Evolutionary conservation across 2,888 invertebrate species (phyloP), one percentile per base, ranked within the genome.

Genomic region (Lydus trimaculatus): DNA sequence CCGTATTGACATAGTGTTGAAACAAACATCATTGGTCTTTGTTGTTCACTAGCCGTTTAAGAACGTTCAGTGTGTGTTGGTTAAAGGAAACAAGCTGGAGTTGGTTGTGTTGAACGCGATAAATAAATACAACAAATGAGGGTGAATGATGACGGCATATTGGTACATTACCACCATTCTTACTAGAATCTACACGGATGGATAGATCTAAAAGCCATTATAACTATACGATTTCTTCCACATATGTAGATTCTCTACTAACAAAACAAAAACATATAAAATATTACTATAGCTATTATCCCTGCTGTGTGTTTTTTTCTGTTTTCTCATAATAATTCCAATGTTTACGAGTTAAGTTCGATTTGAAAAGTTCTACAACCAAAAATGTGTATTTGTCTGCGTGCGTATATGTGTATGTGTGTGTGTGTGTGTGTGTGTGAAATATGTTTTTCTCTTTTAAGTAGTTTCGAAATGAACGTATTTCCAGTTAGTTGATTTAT

Each of bases 11-110:
- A 66, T 43, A 66, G 36, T 56, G 63, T 56, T 61, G 64, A 66
- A 61, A 66, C 64, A 69, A 69, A 66, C 69, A 69, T 65, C 63
- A 65, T 60, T 63, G 60, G n/a, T 61, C 69, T 69, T 69, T 69
- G 69, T 69, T 63, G n/a, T 43, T 43, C 56, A 56, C 25, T 56
- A 28, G 56, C 13, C 56, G 25, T 56, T 28, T 56, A 56, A 17
- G 20, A 48, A 20, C 20, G 48, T 20, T 20, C 11, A 20, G 23
- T 9, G 13, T 52, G 23, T 0, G 52, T 52, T 13, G 23, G 52
- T 6, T 13, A n/a, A n/a, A 56, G 11, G 13, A n/a, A 28, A 28
- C 56, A 28, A 28, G 13, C 25, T 25, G 23, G 13, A 8, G 52
- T 20, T 48, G 20, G 20, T 1, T 2, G 20, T 48, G 33, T 33